Base-by-base conservation (phyloP, 2,888 invertebrate species). In the Alviniconcha strummeri region DNA sequence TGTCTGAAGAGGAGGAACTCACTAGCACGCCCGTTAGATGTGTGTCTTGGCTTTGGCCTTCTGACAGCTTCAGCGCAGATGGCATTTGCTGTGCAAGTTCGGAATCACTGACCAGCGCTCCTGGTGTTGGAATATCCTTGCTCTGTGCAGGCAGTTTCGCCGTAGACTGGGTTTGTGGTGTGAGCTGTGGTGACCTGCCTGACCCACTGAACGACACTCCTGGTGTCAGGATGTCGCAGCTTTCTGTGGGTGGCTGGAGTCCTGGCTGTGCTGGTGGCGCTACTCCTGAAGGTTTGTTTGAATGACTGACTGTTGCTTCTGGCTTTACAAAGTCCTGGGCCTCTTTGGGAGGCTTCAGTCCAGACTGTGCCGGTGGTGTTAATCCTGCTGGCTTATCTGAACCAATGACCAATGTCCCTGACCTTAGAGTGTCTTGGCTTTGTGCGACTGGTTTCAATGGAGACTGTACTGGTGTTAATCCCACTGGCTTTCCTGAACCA, bases 11-110 rank as follows among this genome's bases (percentile, higher is more conserved):
- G 9, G 76, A 8, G 15, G 78, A 64, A 15, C 15, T 78, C 36
- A 78, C 78, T 4, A 78, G 64, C 52, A 78, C 78, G 11, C 78
- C 78, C 0, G 78, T 52, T 3, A 78, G 57, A 57, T 60, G 78
- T 52, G 52, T 78, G 36, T 78, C 78, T 8, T 64, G 78, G 19
- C 60, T 36, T 36, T 36, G 36, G n/a, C 60, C 78, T 60, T 60
- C 9, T 4, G 78, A 52, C 15, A 3, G 78, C 19, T 78, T 78
- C 78, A 78, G 17, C 36, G 19, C 78, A 13, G 78, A 78, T 7
- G 56, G 78, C 8, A 60, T 60, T 13, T 60, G 60, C 13, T 36
- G 78, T 36, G 78, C 36, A 60, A 64, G 36, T 19, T 36, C 57
- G 5, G 78, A 64, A 4, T 78, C 64, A 64, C 64, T 78, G 52